Evolutionary conservation across 1,140 invertebrate genomes (phyloP), one percentile per base, ranked within the genome.

Genomic region (Conus betulinus): DNA sequence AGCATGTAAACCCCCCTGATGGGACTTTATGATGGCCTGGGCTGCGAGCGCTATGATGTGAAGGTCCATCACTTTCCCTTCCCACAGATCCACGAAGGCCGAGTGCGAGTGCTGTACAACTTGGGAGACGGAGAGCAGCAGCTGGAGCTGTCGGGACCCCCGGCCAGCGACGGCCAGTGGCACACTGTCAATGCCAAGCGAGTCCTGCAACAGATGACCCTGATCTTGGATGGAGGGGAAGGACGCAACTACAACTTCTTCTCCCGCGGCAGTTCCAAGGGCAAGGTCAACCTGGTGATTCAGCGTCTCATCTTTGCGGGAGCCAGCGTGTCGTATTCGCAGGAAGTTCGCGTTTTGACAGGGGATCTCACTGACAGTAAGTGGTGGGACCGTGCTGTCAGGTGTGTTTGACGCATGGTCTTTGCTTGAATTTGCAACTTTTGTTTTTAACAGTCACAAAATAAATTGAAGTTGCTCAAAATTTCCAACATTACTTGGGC

Each of bases 111-210:
- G 63, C 89, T 89, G 20, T 99, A 98, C 94, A 99, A 99, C 95
- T 94, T 99, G 20, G 99, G 99, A 93, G 98, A 98, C 53, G 90
- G 82, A 97, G 97, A 13, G 97, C 97, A 92, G 97, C 67, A 98
- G 94, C 97, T 99, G 87, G 98, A 98, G 97, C 95, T 99, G 17
- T 98, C 97, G 87, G 97, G 97, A 57, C 97, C 99, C 23, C 96
- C 97, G 5, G 98, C 99, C 2, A 98, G 98, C 93, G 98, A 99
- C 95, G 99, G 99, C 17, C 98, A 99, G 93, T 99, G 99, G 99
- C 99, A 99, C 94, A 98, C 98, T 13, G 98, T 98, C 0, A 96
- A 97, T 51, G 89, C 95, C 82, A 89, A 93, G 25, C 96, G 99
- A 88, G 98, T 98, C 91, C 98, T 99, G 63, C 98, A 98, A 63